A percentile compares a stretch with the other conserved stretches of the same genome.
Evolutionary conservation across 2,797 vertebrate genomes (phyloP).

Genomic region (Prunella strophiata): DNA sequence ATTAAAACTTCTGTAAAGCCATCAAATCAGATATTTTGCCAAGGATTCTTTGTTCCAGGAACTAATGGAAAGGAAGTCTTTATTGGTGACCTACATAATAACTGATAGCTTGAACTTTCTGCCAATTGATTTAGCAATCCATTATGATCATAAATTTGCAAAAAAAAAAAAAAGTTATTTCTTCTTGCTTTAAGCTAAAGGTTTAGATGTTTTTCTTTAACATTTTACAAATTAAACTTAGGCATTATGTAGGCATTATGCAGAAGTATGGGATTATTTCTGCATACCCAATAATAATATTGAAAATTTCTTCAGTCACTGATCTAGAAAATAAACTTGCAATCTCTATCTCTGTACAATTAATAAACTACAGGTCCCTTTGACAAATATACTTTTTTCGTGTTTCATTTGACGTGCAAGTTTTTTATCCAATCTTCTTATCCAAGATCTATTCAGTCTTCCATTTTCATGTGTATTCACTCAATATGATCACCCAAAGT

Average conservation of each 20-base stretch:
- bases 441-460: background rate
- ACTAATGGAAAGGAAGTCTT: background rate
- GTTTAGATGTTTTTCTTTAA: background rate
- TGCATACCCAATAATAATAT: background rate
- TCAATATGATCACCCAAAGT: background rate
- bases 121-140: background rate
- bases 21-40: background rate
- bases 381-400: background rate
- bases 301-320: background rate
- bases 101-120: background rate
- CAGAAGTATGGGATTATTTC: background rate
- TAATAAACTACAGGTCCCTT: background rate
- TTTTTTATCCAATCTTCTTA: background rate
- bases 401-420: background rate
- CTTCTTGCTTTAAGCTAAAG: background rate
- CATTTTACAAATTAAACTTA: background rate
- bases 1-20: background rate
- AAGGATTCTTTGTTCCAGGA: background rate
- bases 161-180: background rate
- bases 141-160: background rate
- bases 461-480: background rate
- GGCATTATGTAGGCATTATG: background rate
- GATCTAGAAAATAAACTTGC: background rate
- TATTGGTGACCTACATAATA: background rate
- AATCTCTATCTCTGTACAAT: background rate